Percentiles rank a stretch among this genome's conserved stretches.
Conservation (phyloP, 2,888 invertebrate species). For the Terebella lapidaria region DNA sequence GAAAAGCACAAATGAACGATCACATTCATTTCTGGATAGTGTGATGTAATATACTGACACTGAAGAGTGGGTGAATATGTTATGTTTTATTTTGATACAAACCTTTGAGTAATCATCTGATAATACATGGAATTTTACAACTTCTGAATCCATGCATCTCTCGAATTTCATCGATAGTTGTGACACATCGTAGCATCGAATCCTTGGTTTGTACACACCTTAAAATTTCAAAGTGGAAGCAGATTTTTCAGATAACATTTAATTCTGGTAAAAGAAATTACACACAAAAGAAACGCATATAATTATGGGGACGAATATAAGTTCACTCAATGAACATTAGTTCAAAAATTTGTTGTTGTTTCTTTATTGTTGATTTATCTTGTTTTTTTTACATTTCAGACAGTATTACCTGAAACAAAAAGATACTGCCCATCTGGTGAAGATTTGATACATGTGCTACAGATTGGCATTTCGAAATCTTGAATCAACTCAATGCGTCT, state of each 20-base stretch:
- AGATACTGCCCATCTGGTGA: constrained; percentile 90
- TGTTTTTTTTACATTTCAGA: no score
- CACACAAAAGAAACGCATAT: no score
- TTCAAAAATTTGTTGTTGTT: no score
- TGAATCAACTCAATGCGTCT: constrained; percentile 92
- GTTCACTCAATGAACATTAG: no score
- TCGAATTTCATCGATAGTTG: constrained; percentile 97
- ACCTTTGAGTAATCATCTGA: constrained; percentile 96
- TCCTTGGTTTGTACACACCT: constrained; percentile 83
- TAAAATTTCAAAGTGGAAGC: no score
- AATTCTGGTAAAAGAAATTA: no score
- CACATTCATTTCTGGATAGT: no score
- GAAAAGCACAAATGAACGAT: constrained; percentile 49
- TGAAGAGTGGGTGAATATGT: no score
- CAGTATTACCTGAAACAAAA: constrained; percentile 71
- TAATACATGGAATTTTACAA: constrained; percentile 84
- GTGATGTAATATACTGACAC: no score
- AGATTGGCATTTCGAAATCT: constrained; percentile 97
- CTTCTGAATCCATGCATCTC: constrained; percentile 93
- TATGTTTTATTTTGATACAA: constrained; percentile 22
- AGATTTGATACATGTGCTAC: constrained; percentile 77
- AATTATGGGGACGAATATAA: no score
- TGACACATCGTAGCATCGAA: constrained; percentile 93
- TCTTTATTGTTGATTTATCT: no score
- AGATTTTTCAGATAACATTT: no score